phyloP scores from a whole-genome alignment of 2,113 vertebrate species.

The Rhegmatorhina hoffmannsi region DNA sequence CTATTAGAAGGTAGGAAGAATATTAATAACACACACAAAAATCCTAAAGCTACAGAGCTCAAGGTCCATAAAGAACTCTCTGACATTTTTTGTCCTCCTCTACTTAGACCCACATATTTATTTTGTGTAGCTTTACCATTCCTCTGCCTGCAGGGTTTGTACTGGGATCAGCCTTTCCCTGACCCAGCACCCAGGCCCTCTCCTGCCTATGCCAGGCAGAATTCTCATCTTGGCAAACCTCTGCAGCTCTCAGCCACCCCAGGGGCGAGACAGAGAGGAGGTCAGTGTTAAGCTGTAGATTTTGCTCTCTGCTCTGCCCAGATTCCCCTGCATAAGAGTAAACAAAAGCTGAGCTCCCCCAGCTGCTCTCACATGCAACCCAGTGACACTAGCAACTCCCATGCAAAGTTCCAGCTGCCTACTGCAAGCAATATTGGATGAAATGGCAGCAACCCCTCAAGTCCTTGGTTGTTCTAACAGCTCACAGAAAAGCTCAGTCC shows the following conservation, averaged over 20 bases:
- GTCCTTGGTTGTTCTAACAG: not conserved
- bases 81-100: not conserved
- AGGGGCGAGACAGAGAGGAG: fast-evolving
- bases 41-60: not conserved
- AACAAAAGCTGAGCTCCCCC: not conserved
- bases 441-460: not conserved
- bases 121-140: not conserved
- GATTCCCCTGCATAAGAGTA: fast-evolving
- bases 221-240: not conserved
- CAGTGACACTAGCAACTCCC: not conserved
- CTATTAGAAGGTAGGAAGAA: not conserved
- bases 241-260: fast-evolving
- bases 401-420: not conserved
- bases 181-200: not conserved
- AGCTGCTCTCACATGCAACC: not conserved
- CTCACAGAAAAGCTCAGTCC: not conserved
- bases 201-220: not conserved
- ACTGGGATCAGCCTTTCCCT: not conserved
- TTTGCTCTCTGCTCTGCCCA: not conserved
- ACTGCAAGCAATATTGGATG: not conserved
- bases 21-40: not conserved
- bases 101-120: not conserved
- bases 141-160: not conserved
- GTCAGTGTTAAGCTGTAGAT: not conserved
- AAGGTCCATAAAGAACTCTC: not conserved